These are phyloP conservation scores for Nomia melanderi DNA, from an alignment of 1,140 invertebrate species.

Conservation along the genomic window DNA sequence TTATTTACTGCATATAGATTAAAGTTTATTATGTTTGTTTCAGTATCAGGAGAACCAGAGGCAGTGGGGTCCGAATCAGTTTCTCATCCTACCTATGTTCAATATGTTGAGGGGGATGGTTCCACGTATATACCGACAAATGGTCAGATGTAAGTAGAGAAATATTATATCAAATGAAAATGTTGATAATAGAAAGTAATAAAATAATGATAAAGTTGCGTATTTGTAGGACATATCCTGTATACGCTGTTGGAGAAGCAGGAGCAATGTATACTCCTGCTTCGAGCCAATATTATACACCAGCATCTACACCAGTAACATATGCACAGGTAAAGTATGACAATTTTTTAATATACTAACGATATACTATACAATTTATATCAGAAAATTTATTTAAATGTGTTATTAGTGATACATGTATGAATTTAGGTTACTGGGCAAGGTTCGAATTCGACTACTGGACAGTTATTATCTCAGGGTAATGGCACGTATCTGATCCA, in stretches of 20 bases:
- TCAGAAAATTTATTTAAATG: not conserved
- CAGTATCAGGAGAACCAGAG: conserved; percentile 81
- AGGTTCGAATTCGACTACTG: conserved; percentile 81
- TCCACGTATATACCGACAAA: conserved; percentile 86
- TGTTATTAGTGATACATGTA: not conserved
- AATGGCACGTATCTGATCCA: conserved; percentile 85
- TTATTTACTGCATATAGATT: not conserved
- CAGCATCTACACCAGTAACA: conserved; percentile 81
- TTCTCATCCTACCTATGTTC: conserved; percentile 85
- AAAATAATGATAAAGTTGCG: no score
- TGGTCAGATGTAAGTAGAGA: conserved; percentile 83
- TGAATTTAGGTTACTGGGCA: conserved; percentile 75
- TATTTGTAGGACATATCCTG: conserved; percentile 87
- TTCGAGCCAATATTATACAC: conserved; percentile 84
- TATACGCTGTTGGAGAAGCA: conserved; percentile 90
- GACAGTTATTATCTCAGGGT: conserved; percentile 81
- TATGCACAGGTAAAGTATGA: conserved; percentile 81
- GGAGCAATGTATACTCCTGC: conserved; percentile 87
- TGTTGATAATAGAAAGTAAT: no score
- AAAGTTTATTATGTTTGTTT: conserved; percentile 52
- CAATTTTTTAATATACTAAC: not conserved
- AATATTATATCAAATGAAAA: conserved; percentile 13
- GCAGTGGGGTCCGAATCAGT: conserved; percentile 82
- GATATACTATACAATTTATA: no score
- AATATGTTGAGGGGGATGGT: conserved; percentile 87